Base-by-base conservation (phyloP, 2,888 invertebrate genomes). In the Polylopha cassiicola region DNA sequence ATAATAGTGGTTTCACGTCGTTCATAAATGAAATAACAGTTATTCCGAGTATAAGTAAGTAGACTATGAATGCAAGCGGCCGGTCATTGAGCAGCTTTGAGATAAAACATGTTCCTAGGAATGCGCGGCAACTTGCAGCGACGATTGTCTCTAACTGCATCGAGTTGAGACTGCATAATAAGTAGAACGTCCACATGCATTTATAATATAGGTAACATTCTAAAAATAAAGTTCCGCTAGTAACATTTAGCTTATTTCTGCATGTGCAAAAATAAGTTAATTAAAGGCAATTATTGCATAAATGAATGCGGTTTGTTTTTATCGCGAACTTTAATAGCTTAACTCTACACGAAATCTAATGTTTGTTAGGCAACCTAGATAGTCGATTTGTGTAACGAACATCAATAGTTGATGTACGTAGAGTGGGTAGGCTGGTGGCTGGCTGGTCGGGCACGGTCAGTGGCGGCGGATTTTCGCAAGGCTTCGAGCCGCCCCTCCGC, bases 391-490 rank as follows among this genome's bases (percentile, higher is more conserved):
- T 10, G 30, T 34, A 34, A 36, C 41, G 45, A 28, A 16, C 42
- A 34, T 30, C 33, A 37, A 36, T 38, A 37, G 37, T 34, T 15
- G 34, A 21, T 29, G 39, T 27, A 53, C 42, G 39, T 44, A 37
- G 51, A 55, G 59, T 27, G 17, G 38, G 22, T 20, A 20, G 4
- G 14, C 13, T n/a, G 20, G 18, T 27, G n/a, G n/a, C n/a, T n/a
- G n/a, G n/a, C n/a, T n/a, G 32, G 8, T 36, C 46, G 39, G 41
- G 51, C 44, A 44, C 45, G 58, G 50, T 52, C 54, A 53, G 47
- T 48, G 46, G 46, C 58, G 55, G 56, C 57, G 62, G 59, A 63
- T 79, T 80, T 81, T 81, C 77, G 80, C 82, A 82, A 84, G 82
- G 81, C 81, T 84, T 72, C 63, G 60, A 65, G 60, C 77, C 54